phyloP scores from a whole-genome alignment of 2,113 vertebrate genomes.

The Martes martes region DNA sequence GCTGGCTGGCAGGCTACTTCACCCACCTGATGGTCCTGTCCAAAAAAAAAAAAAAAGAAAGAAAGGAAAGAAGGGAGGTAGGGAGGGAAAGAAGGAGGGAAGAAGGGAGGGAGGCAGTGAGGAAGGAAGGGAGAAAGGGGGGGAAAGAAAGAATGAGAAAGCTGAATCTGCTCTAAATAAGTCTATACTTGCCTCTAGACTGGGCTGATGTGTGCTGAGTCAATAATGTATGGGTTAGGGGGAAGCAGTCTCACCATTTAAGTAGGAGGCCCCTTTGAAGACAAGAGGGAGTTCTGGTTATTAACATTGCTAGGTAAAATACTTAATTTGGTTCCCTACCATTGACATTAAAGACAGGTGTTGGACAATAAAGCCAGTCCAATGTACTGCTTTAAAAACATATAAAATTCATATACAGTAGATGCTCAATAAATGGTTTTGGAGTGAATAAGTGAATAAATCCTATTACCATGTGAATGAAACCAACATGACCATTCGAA shows the following conservation, averaged over 20 bases:
- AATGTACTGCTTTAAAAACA: not conserved
- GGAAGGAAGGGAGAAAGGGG: not conserved
- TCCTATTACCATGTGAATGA: not conserved
- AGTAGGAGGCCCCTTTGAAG: constrained; percentile 15
- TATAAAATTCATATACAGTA: constrained; percentile 1
- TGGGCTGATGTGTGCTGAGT: constrained; percentile 28
- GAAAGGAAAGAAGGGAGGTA: not conserved
- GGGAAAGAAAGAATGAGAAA: not conserved
- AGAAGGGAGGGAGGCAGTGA: not conserved
- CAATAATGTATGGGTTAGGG: not conserved
- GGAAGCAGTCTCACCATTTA: not conserved
- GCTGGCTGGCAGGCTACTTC: not conserved
- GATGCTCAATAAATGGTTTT: constrained; percentile 41
- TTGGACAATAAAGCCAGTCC: not conserved
- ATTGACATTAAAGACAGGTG: not conserved
- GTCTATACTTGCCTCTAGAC: not conserved
- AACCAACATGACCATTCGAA: not conserved
- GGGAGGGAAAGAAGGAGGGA: not conserved
- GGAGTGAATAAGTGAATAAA: constrained; percentile 9
- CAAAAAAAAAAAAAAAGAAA: not conserved
- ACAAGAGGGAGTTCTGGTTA: not conserved
- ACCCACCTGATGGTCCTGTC: not conserved
- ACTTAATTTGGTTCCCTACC: not conserved
- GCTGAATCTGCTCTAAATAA: not conserved
- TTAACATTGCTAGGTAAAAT: not conserved